Base-by-base conservation (phyloP, 2,797 vertebrate genomes). In the Coendou prehensilis region DNA sequence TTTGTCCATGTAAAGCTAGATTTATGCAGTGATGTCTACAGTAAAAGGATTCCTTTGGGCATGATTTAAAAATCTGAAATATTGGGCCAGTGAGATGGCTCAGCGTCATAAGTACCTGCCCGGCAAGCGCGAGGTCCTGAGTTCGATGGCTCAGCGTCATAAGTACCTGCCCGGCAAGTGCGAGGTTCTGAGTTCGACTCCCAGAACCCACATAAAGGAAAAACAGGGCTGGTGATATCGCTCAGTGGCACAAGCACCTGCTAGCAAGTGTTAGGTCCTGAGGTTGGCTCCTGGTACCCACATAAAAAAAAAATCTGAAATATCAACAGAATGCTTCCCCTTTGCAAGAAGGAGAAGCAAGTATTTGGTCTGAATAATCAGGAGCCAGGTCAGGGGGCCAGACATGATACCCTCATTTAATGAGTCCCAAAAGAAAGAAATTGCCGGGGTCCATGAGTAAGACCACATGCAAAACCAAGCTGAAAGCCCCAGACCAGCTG, bases 261-360 rank as follows among this genome's bases (percentile, higher is more conserved):
- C 37, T 41, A 41, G 37, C 37, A 41, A 41, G 37, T 41, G 37
- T 41, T 41, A 41, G 37, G 37, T 41, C 37, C 37, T 41, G 37
- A 41, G 37, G 37, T 41, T 41, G 37, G 37, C 37, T 41, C 37
- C 37, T 41, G 37, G 37, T 41, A 41, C 37, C 37, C 37, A 41
- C 37, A 41, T 41, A 41, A 41, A 41, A 41, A 41, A 79, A 93
- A 64, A 85, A 73, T 85, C 33, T 85, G 22, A 90, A 93, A 83
- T n/a, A 41, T 73, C 56, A 85, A 37, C 9, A 67, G 8, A 47
- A 26, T 6, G 28, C 87, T 93, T 78, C 37, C 8, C 10, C 20
- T 54, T 76, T 87, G 47, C 11, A 87, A 64, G 73, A 80, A 87
- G 78, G 82, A 87, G 28, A 92, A 92, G 17, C 33, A 97, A 87